These are phyloP conservation scores for Pimpla rufipes DNA, from an alignment of 2,888 invertebrate genomes.

Conservation along the genomic window DNA sequence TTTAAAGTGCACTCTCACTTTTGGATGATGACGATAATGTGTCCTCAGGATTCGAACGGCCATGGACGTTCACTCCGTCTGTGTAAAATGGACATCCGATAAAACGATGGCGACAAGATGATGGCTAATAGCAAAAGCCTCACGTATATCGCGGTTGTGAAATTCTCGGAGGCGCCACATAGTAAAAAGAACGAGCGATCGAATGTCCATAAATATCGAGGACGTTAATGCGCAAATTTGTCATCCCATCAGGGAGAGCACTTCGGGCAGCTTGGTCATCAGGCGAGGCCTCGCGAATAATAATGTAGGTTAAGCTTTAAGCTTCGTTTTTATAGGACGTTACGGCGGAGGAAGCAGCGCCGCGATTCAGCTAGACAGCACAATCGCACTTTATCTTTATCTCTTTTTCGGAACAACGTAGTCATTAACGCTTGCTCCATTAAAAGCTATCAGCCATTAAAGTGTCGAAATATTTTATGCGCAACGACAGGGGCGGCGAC, in stretches of 20 bases:
- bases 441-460: constrained; percentile 82
- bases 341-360: background rate
- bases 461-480: constrained; percentile 81
- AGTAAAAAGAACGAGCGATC: background rate
- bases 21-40: constrained; percentile 9
- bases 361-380: constrained; percentile 18
- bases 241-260: constrained; percentile 32
- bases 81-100: background rate
- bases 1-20: background rate
- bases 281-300: constrained; percentile 6
- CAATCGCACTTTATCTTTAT: constrained; percentile 52
- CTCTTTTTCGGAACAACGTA: constrained; percentile 26
- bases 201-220: background rate
- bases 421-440: constrained; percentile 74
- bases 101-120: background rate
- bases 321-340: constrained; percentile 33
- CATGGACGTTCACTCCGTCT: background rate
- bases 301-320: constrained; percentile 26
- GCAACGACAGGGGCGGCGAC: constrained; percentile 77
- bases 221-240: constrained; percentile 33
- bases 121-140: background rate
- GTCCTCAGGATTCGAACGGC: background rate
- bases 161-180: background rate
- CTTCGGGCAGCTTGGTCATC: constrained; percentile 28
- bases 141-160: background rate